Base-by-base conservation (phyloP, 1,140 invertebrate species). In the Drosophila parvula region DNA sequence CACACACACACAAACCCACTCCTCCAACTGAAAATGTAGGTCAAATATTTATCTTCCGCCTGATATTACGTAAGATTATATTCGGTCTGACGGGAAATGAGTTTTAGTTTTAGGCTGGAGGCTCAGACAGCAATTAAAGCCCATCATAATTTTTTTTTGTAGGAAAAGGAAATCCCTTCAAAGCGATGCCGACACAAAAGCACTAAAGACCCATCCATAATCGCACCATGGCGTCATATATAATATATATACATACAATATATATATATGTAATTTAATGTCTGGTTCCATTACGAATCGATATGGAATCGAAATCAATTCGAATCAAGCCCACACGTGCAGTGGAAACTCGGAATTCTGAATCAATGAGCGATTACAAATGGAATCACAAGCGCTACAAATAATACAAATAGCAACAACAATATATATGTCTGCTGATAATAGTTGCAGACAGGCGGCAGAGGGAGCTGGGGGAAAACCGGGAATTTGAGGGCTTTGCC, bases 31-130 rank as follows among this genome's bases (percentile, higher is more conserved):
- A 38, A 76, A 83, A 88, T 88, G 83, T 88, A 88, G 83, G 83
- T 88, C 83, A 88, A 88, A 74, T 74, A 74, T 73, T 73, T 73
- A 73, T 73, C 69, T 34, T 67, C 68, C 41, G 53, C 65, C 62
- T 28, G 65, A 55, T 67, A 69, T 84, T 84, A 83, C 81, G 81
- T 85, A 84, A 84, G 74, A 65, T 53, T 64, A 63, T 70, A 59
- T 67, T 44, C 32, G 48, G 59, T 57, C 64, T 57, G 40, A 30
- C 22, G 50, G 43, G 50, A 70, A 32, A 59, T 59, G 65, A 48
- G 51, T 70, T 70, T 64, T 36, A 40, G 60, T 64, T 56, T 45
- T 70, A 41, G 28, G 16, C 5, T 16, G 50, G 3, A 3, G 8
- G 51, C 51, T 55, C 65, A 69, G 65, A 69, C 65, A 51, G 65